Evolutionary conservation across 2,113 vertebrate species (phyloP).

Genomic region (Nycticebus coucang): DNA sequence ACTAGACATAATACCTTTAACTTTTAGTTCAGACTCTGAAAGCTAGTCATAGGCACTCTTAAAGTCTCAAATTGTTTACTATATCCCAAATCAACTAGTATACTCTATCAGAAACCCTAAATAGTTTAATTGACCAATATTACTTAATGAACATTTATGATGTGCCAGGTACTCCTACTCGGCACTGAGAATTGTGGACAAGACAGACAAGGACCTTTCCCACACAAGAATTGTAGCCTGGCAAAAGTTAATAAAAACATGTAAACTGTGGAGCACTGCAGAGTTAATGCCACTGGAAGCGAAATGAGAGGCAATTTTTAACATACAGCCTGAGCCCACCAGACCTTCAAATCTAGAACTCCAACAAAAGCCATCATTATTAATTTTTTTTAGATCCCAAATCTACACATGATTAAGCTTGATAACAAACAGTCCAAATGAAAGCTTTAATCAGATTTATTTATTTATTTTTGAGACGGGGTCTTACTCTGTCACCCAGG

Average conservation of each 20-base stretch:
- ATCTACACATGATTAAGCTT: not conserved
- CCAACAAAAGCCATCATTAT: not conserved
- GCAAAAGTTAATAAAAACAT: not conserved
- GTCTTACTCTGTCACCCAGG: too few relatives aligned
- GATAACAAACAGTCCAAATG: not conserved
- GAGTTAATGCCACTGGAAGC: not conserved
- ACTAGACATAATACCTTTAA: not conserved
- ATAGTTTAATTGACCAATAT: not conserved
- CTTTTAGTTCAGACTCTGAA: not conserved
- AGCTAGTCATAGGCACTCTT: not conserved
- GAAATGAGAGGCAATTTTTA: not conserved
- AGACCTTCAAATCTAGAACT: not conserved
- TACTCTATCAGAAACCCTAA: not conserved
- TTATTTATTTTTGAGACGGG: too few relatives aligned
- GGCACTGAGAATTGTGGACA: not conserved
- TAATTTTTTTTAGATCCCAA: not conserved
- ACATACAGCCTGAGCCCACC: not conserved
- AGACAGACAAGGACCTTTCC: not conserved
- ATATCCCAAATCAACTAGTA: not conserved
- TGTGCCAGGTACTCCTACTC: not conserved
- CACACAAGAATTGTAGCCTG: not conserved
- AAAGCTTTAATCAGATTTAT: not conserved
- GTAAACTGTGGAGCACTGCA: not conserved
- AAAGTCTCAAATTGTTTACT: not conserved
- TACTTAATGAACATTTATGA: not conserved